Percentiles rank a stretch among this genome's conserved stretches.
Evolutionary conservation across 2,888 invertebrate genomes (phyloP).

Genomic region (Philonicus albiceps): DNA sequence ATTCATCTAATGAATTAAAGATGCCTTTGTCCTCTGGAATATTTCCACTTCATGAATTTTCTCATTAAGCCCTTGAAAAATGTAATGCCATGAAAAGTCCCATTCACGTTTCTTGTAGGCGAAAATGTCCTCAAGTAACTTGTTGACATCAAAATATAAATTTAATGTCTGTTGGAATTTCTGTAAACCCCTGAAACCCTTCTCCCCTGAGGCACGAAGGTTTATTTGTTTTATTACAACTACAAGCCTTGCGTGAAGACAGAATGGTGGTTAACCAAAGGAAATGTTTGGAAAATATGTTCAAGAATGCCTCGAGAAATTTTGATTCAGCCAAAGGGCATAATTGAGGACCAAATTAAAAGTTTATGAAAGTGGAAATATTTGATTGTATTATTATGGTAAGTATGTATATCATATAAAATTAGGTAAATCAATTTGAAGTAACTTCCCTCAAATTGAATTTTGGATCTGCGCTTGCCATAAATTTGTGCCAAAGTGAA

Average conservation of each 20-base stretch:
- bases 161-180: conserved; percentile 28
- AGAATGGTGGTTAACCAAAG: not conserved
- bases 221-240: not conserved
- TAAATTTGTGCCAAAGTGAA: too few relatives aligned
- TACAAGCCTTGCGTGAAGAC: not conserved
- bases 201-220: not conserved
- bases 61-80: conserved; percentile 47
- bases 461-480: too few relatives aligned
- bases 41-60: conserved; percentile 50
- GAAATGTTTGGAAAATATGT: conserved; percentile 11
- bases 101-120: conserved; percentile 3
- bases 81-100: conserved; percentile 34
- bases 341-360: not conserved
- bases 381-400: not conserved
- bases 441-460: too few relatives aligned
- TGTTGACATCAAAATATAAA: conserved; percentile 40
- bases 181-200: not conserved
- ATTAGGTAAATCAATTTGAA: too few relatives aligned
- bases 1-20: conserved; percentile 48
- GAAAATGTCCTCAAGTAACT: conserved; percentile 32
- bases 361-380: not conserved
- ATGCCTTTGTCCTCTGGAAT: conserved; percentile 46
- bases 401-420: too few relatives aligned
- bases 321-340: not conserved
- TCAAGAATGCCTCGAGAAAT: not conserved